Percentiles rank a stretch among this genome's conserved stretches.
Evolutionary conservation across 1,140 invertebrate species (phyloP).

Genomic region (Oncopodura yosiiana): DNA sequence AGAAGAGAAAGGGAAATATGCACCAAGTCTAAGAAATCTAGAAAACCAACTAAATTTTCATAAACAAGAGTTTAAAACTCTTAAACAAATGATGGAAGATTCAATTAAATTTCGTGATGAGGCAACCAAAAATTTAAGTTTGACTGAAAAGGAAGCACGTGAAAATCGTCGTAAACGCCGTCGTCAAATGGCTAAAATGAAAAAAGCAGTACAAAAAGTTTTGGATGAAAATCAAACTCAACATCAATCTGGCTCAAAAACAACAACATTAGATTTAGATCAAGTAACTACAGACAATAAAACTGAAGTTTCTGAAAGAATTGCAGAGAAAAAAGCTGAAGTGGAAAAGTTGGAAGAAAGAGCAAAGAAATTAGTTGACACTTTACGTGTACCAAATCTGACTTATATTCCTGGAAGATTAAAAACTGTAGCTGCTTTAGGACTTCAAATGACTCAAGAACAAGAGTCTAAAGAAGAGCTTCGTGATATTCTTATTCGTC

Average conservation of each 20-base stretch:
- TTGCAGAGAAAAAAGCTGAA: conserved; percentile 1
- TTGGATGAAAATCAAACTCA: conserved; percentile 9
- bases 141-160: conserved; percentile 23
- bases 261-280: background rate
- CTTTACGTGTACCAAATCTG: conserved; percentile 21
- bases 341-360: conserved; percentile 19
- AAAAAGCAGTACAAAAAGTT: conserved; percentile 21
- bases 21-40: conserved; percentile 7
- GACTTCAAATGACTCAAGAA: too few relatives aligned
- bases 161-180: conserved; percentile 19
- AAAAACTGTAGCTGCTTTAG: too few relatives aligned
- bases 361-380: conserved; percentile 20
- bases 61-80: conserved; percentile 5
- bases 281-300: background rate
- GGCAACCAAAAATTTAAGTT: conserved; percentile 7
- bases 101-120: conserved; percentile 12
- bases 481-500: conserved; percentile 20
- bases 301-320: background rate
- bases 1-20: conserved; percentile 12
- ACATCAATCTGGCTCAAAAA: background rate
- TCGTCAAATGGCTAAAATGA: conserved; percentile 23
- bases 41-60: conserved; percentile 6
- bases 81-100: conserved; percentile 15
- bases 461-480: conserved; percentile 8
- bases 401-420: conserved; percentile 15